These are phyloP conservation scores for Hyles euphorbiae DNA, from an alignment of 1,140 invertebrate genomes.

Conservation along the genomic window DNA sequence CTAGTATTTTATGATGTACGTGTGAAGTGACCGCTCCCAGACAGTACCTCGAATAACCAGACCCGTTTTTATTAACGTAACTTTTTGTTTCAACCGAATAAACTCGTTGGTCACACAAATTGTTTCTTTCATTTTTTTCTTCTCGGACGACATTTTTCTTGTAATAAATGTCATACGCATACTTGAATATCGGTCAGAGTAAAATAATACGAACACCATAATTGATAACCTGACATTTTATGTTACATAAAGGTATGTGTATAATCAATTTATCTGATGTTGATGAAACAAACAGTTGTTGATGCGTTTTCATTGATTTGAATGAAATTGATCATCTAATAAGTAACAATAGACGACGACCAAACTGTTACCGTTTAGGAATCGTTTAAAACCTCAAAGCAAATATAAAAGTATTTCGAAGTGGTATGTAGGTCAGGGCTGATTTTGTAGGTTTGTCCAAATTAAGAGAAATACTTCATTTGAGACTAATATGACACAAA, in stretches of 20 bases:
- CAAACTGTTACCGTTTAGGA: constrained; percentile 10
- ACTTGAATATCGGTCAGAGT: constrained; percentile 1
- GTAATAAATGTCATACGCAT: background rate
- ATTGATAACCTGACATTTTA: constrained; percentile 16
- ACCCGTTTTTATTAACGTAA: constrained; percentile 3
- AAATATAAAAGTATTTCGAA: constrained; percentile 8
- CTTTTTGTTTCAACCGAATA: constrained; percentile 1
- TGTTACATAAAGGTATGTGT: constrained; percentile 2
- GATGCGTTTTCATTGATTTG: background rate
- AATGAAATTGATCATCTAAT: background rate
- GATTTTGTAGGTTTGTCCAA: constrained; percentile 23
- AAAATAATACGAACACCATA: constrained; percentile 9
- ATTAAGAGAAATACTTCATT: constrained; percentile 8
- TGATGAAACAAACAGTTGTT: constrained; percentile 20
- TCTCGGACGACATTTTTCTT: background rate
- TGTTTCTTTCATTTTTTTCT: too few relatives aligned
- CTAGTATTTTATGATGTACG: constrained; percentile 15
- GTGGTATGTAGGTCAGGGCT: constrained; percentile 28
- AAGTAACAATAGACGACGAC: constrained; percentile 6
- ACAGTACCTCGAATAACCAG: constrained; percentile 2
- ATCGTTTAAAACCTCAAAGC: constrained; percentile 7
- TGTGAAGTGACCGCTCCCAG: constrained; percentile 3
- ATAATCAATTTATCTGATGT: constrained; percentile 15
- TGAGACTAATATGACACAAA: constrained; percentile 1
- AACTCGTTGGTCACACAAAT: too few relatives aligned